Evolutionary conservation across 2,888 invertebrate species (phyloP), one percentile per base, ranked within the genome.

Genomic region (Gnatocerus cornutus): DNA sequence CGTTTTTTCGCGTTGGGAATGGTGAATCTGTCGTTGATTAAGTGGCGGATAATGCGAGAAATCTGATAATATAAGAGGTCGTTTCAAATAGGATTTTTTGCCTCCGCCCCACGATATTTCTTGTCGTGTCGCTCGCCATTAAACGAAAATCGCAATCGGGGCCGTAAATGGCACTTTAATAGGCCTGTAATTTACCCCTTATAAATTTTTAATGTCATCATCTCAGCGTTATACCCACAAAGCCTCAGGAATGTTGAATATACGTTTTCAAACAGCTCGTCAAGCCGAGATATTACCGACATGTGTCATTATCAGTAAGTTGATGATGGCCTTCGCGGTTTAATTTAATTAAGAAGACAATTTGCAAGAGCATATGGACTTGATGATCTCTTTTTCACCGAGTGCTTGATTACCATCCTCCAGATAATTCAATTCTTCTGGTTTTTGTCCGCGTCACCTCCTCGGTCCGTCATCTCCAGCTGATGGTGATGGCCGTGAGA

Each of bases 151-250:
- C 45, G 33, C 39, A 13, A 27, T 16, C 37, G 3, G 33, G 12
- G 6, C 33, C 50, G 52, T 63, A 63, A 63, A 63, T 63, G 63
- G 52, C 41, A 63, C 63, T 63, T 63, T 63, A 63, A 63, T 63
- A 53, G 63, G 39, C 48, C 52, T 63, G 63, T 63, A 53, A 63
- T 63, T 63, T 63, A 37, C 63, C 63, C 53, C 53, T 52, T 67
- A 59, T 67, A 59, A 67, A 67, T 67, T 67, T 67, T 67, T 67
- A 67, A 58, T 67, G 67, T 59, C 59, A 45, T 52, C 48, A 66
- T 66, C 66, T 37, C 46, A 16, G 39, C 53, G 46, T 48, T 61
- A 53, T 43, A 43, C 27, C 14, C 13, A 62, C 50, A 59, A 59
- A 59, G 45, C 27, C 27, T 8, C 6, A 29, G 50, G 50, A 62